Base-by-base conservation (phyloP, 2,888 invertebrate species). In the Caenorhabditis auriculariae region DNA sequence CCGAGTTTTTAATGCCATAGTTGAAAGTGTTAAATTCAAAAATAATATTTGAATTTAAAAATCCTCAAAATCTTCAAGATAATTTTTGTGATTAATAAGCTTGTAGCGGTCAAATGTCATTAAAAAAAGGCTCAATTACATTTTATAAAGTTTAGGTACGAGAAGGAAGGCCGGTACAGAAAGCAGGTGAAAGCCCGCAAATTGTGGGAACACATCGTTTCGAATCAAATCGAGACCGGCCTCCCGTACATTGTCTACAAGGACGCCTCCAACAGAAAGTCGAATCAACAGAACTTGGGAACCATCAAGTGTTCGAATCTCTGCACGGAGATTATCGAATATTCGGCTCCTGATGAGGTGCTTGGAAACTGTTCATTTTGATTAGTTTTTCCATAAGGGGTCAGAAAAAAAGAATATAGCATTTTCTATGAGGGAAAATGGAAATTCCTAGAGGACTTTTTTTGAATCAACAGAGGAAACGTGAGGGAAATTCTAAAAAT, bases 281-380 rank as follows among this genome's bases (percentile, higher is more conserved):
- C 92, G 59, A 98, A 98, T 83, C 98, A 99, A 80, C 90, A 96
- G 83, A 95, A 98, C 84, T 85, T 98, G 56, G 98, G 98, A 15
- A 96, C 96, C 0, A 98, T 98, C 72, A 94, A 93, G 84, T 92
- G 94, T 83, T 93, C 93, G 76, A 98, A 98, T 83, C 85, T 98
- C 35, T 98, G 96, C 82, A 96, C 98, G 0, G 98, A 99, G 87
- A 91, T 98, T 72, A 88, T 98, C 0, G 91, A 98, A 82, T 98
- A 93, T 83, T 91, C 76, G 15, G 57, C 65, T 28, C 71, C 76
- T 3, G 78, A 79, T 49, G 80, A 80, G 68, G 60, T 60, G 5
- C 4, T 3, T n/a, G 19, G 15, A n/a, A 41, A 17, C 9, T 41
- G 12, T n/a, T 1, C 41, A 9, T n/a, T n/a, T n/a, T n/a, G n/a